Evolutionary conservation across 2,888 invertebrate genomes (phyloP), one percentile per base, ranked within the genome.

Genomic region (Hedychridium roseum): DNA sequence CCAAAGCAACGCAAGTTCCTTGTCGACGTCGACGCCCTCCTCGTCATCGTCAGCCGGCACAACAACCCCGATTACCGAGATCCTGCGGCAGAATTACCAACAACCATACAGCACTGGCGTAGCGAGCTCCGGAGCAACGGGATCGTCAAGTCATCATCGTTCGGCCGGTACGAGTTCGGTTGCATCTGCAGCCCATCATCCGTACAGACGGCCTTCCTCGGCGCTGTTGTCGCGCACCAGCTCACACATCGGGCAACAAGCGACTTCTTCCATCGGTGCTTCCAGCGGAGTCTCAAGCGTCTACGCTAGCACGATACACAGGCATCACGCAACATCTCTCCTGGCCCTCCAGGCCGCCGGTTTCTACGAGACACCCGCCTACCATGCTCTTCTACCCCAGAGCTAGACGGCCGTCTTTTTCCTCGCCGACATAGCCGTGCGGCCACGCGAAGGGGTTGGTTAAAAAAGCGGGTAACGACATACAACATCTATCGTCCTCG

Each of bases 301-400:
- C 14, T 74, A 74, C 57, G 74, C 74, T 41, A 72, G 68, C 46
- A 68, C 74, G 45, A 66, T 75, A 54, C 75, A 75, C 55, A 72
- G 75, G 65, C 74, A 73, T 57, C 73, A 71, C 39, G 70, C 70
- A 14, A 70, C 64, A 6, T 72, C 74, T 23, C 40, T 74, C 17
- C 74, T 73, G 50, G 71, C 73, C 28, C 60, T 74, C 5, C 73
- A 74, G 45, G 69, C 73, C 4, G 67, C 71, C 9, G 71, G 70
- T 37, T 74, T 74, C 59, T 74, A 73, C 55, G 75, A 74, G 48
- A 72, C 75, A 40, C 73, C 75, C 30, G 71, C 73, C 50, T 75
- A 75, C 57, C 73, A 74, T 40, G 75, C 75, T 28, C 69, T 75
- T 27, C 54, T 75, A 52, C 75, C 75, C 36, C 75, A 75, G 60